Percentiles rank a stretch among this genome's conserved stretches.
phyloP scores from a whole-genome alignment of 2,113 vertebrate genomes.

The Pao palembangensis region DNA sequence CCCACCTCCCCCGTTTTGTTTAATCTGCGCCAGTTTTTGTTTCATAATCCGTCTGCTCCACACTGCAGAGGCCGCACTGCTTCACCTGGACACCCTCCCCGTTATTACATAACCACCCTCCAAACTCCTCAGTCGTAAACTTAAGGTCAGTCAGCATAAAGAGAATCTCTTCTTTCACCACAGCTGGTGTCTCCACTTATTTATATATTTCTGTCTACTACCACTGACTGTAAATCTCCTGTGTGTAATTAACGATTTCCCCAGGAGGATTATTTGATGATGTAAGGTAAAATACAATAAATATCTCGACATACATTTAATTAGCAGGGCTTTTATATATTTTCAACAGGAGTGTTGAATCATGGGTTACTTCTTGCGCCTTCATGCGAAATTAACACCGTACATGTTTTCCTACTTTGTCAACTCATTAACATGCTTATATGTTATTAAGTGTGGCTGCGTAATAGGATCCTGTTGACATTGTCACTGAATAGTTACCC shows the following conservation, averaged over 20 bases:
- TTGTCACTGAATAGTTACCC: too few species aligned
- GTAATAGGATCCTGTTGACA: too few species aligned
- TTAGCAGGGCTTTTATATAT: too few species aligned
- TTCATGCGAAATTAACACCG: too few species aligned
- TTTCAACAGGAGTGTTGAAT: too few species aligned
- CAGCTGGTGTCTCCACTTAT: conserved; percentile 12
- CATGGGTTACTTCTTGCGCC: too few species aligned
- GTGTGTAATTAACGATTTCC: not conserved
- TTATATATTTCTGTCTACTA: not conserved
- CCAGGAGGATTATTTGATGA: too few species aligned
- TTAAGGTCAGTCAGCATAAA: conserved; percentile 18
- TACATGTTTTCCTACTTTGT: too few species aligned
- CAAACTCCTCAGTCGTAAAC: conserved; percentile 34
- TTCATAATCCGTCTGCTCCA: conserved; percentile 5
- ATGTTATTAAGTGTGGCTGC: too few species aligned
- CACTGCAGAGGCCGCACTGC: conserved; percentile 41
- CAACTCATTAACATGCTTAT: too few species aligned
- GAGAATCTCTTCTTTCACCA: conserved; percentile 24
- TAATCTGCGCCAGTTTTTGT: not conserved
- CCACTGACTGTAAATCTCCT: not conserved
- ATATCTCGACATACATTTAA: too few species aligned
- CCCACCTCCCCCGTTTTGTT: not conserved
- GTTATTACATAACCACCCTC: conserved; percentile 41
- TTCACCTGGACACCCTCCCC: conserved; percentile 27
- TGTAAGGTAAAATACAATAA: too few species aligned